Base-by-base conservation (phyloP, 2,113 vertebrate species). In the Alethe diademata region DNA sequence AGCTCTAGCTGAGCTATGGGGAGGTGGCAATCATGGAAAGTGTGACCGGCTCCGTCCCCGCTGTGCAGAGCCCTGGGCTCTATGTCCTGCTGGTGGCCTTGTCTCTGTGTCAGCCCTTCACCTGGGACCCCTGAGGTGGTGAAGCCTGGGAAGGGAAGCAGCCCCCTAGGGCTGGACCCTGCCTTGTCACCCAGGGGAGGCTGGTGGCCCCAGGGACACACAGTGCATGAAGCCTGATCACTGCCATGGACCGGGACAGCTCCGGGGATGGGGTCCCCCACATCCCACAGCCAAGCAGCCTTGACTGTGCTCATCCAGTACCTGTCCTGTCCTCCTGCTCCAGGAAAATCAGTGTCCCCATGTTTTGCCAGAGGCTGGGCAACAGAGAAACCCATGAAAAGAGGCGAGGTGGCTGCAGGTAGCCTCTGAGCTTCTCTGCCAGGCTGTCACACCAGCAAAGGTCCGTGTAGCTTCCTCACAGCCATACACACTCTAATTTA, bases 381-480 rank as follows among this genome's bases (percentile, higher is more conserved):
- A 48, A 8, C 4, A 28, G 56, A n/a, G 45, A 69, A 47, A 58
- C 5, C 42, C 4, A 0, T 28, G 33, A 25, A 61, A 73, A 0
- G 4, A 42, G 42, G 33, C 0, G 0, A 31, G 5, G 29, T 29
- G 23, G 20, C 54, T 83, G 58, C 60, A 75, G 2, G 5, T 38
- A 8, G 35, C 53, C 45, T 11, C 29, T 1, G 3, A 67, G 40
- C 35, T 0, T 0, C 64, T 60, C 82, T 0, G 6, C n/a, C 1
- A 1, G 57, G 28, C 60, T 61, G 14, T 40, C 4, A 3, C 48
- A 13, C 2, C 8, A 18, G 15, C 42, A 53, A 33, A 45, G 38
- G 17, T 66, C 36, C 0, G 0, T 31, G 71, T 14, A 47, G 33
- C 61, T 87, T 72, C 53, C 23, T 62, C 40, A 5, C 25, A 51